Percentiles rank a stretch among this genome's conserved stretches.
Conservation (phyloP, 92 coral and sea anemone species). For the Desmophyllum pertusum region DNA sequence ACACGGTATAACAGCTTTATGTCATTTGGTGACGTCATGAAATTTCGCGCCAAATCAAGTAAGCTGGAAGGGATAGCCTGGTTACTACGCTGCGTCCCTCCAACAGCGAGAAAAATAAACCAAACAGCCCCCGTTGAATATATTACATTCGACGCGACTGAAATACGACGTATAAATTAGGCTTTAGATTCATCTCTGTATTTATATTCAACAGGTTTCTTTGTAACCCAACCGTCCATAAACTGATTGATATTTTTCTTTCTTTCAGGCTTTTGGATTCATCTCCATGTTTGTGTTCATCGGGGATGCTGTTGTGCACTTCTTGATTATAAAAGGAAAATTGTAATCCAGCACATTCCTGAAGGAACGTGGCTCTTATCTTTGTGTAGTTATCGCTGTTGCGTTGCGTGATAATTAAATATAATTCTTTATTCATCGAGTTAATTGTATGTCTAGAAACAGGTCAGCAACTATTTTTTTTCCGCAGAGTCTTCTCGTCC, state of each 20-base stretch:
- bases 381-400: neutral
- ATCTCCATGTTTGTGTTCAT: constrained; percentile 35
- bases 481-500: neutral
- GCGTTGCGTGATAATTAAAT: neutral
- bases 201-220: too few species aligned
- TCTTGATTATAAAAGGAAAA: neutral
- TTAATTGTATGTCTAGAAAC: neutral
- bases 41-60: too few species aligned
- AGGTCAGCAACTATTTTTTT: neutral
- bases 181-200: too few species aligned
- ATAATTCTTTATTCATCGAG: neutral
- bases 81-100: too few species aligned
- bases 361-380: neutral
- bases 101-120: too few species aligned
- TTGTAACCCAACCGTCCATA: too few species aligned
- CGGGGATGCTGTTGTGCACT: constrained; percentile 28
- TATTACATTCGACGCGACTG: too few species aligned
- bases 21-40: too few species aligned
- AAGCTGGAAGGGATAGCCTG: too few species aligned
- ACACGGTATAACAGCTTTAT: too few species aligned
- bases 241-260: neutral
- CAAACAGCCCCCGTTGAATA: too few species aligned
- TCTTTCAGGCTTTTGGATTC: constrained; percentile 34
- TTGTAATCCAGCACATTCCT: constrained; percentile 13
- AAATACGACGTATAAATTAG: too few species aligned